Percentiles rank a stretch among this genome's conserved stretches.
phyloP scores from a whole-genome alignment of 2,888 invertebrate species.

The Drosophila recens region DNA sequence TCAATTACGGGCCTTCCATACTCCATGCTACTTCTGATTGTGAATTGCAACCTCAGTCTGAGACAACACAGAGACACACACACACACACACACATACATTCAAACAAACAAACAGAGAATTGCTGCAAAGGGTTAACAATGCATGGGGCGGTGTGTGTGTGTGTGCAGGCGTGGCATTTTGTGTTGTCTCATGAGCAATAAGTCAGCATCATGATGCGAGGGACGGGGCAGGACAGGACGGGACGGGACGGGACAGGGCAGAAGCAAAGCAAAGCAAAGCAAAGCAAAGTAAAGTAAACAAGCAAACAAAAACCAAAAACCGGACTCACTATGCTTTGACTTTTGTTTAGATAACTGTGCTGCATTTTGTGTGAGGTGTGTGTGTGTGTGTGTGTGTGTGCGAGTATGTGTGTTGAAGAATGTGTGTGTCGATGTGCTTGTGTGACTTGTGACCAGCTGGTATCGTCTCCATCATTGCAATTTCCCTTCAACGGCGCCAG shows the following conservation, averaged over 20 bases:
- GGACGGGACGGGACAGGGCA: no score
- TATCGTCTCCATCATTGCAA: neutral
- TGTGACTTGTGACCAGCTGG: slow-evolving; percentile 13
- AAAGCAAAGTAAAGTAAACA: slow-evolving; percentile 13
- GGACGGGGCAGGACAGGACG: no score
- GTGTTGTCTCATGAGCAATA: slow-evolving; percentile 40
- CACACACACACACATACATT: neutral
- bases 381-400: neutral
- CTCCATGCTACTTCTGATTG: slow-evolving; percentile 34
- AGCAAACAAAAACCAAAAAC: slow-evolving; percentile 27
- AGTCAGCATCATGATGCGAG: slow-evolving; percentile 27
- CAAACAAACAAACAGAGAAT: neutral
- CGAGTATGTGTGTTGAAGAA: neutral
- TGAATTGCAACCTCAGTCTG: slow-evolving; percentile 26
- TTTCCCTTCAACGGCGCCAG: slow-evolving; percentile 4
- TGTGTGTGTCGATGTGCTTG: slow-evolving; percentile 5
- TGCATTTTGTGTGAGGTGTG: neutral
- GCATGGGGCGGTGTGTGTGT: neutral
- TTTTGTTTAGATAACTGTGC: slow-evolving; percentile 32
- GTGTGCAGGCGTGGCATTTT: slow-evolving; percentile 15
- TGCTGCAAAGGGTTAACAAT: slow-evolving; percentile 25
- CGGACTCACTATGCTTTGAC: slow-evolving; percentile 30
- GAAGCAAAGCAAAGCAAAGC: slow-evolving; percentile 6
- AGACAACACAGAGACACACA: neutral
- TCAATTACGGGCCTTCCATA: slow-evolving; percentile 32